Percentiles rank a stretch among this genome's conserved stretches.
Conservation (phyloP, 2,113 vertebrate species). For the Lucifuga dentata region DNA sequence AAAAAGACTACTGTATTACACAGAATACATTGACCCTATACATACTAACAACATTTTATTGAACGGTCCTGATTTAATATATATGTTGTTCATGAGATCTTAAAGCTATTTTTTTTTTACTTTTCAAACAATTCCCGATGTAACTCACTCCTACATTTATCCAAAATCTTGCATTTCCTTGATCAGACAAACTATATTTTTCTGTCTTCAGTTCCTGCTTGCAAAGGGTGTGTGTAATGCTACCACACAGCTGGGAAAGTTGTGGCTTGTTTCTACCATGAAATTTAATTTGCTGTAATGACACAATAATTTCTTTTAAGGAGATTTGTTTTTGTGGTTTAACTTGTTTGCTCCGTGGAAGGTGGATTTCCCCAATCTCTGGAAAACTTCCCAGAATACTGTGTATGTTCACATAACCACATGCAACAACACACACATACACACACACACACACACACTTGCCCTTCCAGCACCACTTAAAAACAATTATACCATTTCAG, state of each 20-base stretch:
- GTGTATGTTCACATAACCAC: constrained; percentile 54
- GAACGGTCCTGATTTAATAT: too few relatives aligned
- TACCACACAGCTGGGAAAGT: constrained; percentile 54
- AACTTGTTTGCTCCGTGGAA: constrained; percentile 66
- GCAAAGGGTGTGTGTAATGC: constrained; percentile 44
- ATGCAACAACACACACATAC: constrained; percentile 13
- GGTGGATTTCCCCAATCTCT: constrained; percentile 70
- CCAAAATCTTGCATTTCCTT: background rate
- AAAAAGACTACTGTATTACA: too few relatives aligned
- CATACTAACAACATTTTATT: too few relatives aligned
- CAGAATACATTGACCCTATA: too few relatives aligned
- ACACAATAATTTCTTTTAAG: constrained; percentile 46
- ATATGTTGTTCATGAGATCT: too few relatives aligned
- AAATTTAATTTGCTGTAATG: constrained; percentile 64
- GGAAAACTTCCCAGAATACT: constrained; percentile 70
- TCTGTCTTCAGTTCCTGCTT: constrained; percentile 25
- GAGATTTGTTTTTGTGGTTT: constrained; percentile 70
- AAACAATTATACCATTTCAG: constrained; percentile 72
- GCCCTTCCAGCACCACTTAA: constrained; percentile 52
- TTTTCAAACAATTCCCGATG: too few relatives aligned
- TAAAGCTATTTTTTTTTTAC: too few relatives aligned
- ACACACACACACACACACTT: constrained; percentile 31
- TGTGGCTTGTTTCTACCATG: constrained; percentile 55
- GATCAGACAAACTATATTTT: constrained; percentile 9
- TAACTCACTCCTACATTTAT: too few relatives aligned